Evolutionary conservation across 2,888 invertebrate species (phyloP).

Genomic region (Epirrhoe alternata): DNA sequence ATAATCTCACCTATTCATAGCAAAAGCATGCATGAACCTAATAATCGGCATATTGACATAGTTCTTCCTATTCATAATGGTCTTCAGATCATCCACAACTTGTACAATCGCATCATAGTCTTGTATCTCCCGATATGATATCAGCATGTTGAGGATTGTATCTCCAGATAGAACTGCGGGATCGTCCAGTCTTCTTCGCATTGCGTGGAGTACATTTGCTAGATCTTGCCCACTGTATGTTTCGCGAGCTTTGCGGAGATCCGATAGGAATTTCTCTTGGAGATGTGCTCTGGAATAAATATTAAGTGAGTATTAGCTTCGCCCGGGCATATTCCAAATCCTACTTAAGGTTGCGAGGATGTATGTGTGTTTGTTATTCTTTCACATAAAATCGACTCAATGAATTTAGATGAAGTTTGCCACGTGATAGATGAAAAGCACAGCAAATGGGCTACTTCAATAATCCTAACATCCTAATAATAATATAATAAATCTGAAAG

Average conservation of each 20-base stretch:
- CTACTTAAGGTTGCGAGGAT: too few species aligned
- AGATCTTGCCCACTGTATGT: constrained; percentile 93
- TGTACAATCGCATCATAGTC: constrained; percentile 99
- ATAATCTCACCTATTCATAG: constrained; percentile 91
- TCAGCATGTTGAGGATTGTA: constrained; percentile 96
- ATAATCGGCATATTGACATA: constrained; percentile 96
- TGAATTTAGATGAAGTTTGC: too few species aligned
- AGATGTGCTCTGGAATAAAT: constrained; percentile 93
- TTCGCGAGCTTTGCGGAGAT: constrained; percentile 96
- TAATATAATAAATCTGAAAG: too few species aligned
- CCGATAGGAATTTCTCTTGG: constrained; percentile 98
- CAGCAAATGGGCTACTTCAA: too few species aligned
- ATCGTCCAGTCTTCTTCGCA: constrained; percentile 97
- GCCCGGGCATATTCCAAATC: too few species aligned
- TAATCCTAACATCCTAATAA: too few species aligned
- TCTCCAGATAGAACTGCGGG: constrained; percentile 98
- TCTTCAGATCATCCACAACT: constrained; percentile 96
- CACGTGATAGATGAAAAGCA: too few species aligned
- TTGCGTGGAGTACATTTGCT: constrained; percentile 92
- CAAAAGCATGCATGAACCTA: constrained; percentile 97
- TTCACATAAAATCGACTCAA: too few species aligned
- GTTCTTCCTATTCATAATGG: constrained; percentile 94
- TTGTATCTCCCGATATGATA: constrained; percentile 96
- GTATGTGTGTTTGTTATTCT: too few species aligned
- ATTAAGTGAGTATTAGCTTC: too few species aligned